Evolutionary conservation across 2,888 invertebrate species (phyloP), one percentile per base, ranked within the genome.

Genomic region (Scaptomyza cyrtandrae): DNA sequence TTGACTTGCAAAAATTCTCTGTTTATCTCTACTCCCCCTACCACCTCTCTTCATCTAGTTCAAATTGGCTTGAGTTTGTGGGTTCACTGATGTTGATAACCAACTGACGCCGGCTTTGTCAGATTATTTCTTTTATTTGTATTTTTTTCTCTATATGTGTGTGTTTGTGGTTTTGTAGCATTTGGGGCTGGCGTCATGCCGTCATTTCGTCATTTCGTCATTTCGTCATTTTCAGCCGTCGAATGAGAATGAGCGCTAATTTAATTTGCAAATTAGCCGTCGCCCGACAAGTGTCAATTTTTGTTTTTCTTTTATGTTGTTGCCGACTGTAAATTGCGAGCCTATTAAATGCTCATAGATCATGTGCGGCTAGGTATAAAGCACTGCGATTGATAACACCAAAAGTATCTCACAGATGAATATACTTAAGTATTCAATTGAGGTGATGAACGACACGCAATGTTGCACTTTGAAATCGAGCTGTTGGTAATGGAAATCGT

Each of bases 231-330:
- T 69, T 48, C 66, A 63, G 63, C 53, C 71, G 24, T 46, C 55
- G 41, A 86, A 75, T 73, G 80, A 58, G 86, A 86, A 66, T 78
- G 78, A 83, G 78, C 86, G 88, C 86, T 85, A 85, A 85, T 85
- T 85, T 85, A 85, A 85, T 85, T 85, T 85, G 78, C 80, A 83
- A 86, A 86, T 85, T 88, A 80, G 80, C 75, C 86, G 59, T 54
- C 67, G 57, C 71, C 63, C 43, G 71, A 45, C 71, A 71, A 78
- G 71, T 74, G 62, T 63, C 56, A 64, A 61, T 50, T 69, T 33
- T 49, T 31, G 11, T 35, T 50, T 69, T 49, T 49, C 31, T 6
- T 13, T 35, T 39, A 16, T 39, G 16, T 75, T 69, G 66, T 62
- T 68, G 78, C 52, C 49, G 72, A 69, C 58, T 58, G 43, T 39